Evolutionary conservation across 2,797 vertebrate genomes (phyloP).

Genomic region (Acanthurus lineatus): DNA sequence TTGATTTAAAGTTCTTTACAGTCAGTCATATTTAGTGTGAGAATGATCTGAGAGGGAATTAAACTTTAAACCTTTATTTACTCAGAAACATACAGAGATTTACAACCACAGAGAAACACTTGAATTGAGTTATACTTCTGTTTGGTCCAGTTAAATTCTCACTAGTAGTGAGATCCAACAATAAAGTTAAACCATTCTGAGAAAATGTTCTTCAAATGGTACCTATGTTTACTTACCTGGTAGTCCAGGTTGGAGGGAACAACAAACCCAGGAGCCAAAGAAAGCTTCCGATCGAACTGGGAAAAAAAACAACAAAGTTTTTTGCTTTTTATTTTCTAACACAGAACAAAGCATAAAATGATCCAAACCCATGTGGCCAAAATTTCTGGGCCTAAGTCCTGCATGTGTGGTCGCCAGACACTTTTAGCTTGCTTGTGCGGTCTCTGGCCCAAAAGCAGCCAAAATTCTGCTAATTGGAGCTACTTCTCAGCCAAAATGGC

Average conservation of each 20-base stretch:
- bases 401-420: conserved; percentile 20
- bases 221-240: conserved; percentile 68
- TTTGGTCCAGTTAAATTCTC: not conserved
- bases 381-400: not conserved
- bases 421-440: not conserved
- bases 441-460: conserved; percentile 6
- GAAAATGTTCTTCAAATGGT: not conserved
- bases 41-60: not conserved
- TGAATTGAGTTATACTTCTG: not conserved
- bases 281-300: conserved; percentile 87
- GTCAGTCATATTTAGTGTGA: not conserved
- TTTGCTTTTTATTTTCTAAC: not conserved
- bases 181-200: not conserved
- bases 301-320: conserved; percentile 11
- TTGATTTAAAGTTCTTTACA: not conserved
- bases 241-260: conserved; percentile 87
- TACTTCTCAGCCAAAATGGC: not conserved
- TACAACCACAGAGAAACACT: not conserved
- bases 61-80: not conserved
- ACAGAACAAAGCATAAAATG: not conserved
- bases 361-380: not conserved
- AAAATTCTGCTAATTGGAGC: conserved; percentile 23
- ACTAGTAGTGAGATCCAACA: not conserved
- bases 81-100: not conserved
- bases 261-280: conserved; percentile 84